Evolutionary conservation across 2,113 vertebrate species (phyloP).

Genomic region (Prunella himalayana): DNA sequence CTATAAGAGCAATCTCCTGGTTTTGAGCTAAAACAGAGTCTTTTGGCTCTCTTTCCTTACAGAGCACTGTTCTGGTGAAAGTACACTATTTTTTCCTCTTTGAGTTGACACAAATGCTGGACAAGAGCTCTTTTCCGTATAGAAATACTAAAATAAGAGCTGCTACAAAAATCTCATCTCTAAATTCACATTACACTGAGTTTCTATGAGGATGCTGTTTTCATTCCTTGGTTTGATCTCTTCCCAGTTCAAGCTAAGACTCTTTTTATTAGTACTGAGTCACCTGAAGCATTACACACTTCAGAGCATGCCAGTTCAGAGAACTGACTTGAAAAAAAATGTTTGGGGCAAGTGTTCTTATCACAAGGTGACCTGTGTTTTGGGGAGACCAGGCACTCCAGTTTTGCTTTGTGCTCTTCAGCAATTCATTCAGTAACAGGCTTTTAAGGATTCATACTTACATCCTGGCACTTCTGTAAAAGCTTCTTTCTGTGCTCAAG

Average conservation of each 20-base stretch:
- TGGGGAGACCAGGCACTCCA: neutral
- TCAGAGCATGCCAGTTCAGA: neutral
- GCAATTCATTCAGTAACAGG: neutral
- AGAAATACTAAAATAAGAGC: neutral
- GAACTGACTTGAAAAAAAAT: neutral
- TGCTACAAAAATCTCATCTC: neutral
- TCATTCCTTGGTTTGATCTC: neutral
- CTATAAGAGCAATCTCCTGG: neutral
- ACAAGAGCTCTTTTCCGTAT: neutral
- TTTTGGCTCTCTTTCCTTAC: neutral
- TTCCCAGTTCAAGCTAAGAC: neutral
- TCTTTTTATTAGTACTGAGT: neutral
- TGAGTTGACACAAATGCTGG: neutral
- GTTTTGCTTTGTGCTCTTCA: neutral
- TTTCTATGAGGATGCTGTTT: neutral
- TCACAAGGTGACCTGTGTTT: neutral
- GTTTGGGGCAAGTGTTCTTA: neutral
- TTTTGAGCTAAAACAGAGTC: neutral
- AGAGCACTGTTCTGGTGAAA: neutral
- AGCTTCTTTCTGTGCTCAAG: neutral
- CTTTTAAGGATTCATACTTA: neutral
- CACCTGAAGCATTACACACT: neutral
- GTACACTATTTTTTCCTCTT: neutral
- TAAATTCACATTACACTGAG: neutral
- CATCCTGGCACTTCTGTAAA: neutral